Evolutionary conservation across 2,113 vertebrate genomes (phyloP), one percentile per base, ranked within the genome.

Genomic region (Chaetodon trifascialis): DNA sequence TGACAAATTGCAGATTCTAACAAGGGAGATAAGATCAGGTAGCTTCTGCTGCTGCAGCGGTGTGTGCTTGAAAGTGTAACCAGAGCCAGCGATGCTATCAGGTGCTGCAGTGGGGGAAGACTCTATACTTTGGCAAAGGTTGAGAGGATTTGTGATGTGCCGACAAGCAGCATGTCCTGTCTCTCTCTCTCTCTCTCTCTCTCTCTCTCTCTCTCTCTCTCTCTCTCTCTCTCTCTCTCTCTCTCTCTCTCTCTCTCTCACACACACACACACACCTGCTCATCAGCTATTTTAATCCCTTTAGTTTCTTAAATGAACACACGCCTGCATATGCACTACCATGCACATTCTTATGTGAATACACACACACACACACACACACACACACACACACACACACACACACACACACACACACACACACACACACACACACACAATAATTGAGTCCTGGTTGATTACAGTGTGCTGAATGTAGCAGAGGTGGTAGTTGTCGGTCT

Each of bases 401-500:
- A 84, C 56, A 85, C 14, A 77, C 19, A 54, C 56, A 71, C 62
- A 78, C 52, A 69, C 11, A 72, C 54, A 76, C 30, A 30, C 30
- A 30, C 30, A 30, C 30, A 2, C 44, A 46, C 44, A 51, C 49
- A 54, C 10, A 6, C 71, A 84, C 83, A 84, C 56, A 85, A 69
- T 86, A 83, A 88, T 86, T 83, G 51, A 79, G 89, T 65, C 55
- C 71, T 67, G 12, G 68, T 73, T 94, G 91, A 94, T 94, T 94
- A 93, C 85, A 94, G 92, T 91, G 80, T 85, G 65, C 79, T 76
- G 67, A 80, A 78, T 79, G 75, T 73, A 67, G 72, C 81, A 88
- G 83, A 94, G 87, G 88, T 90, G 86, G 93, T 92, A 91, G 89
- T 93, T 94, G 85, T 88, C 23, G 36, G 80, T 85, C 82, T 92